phyloP scores from a whole-genome alignment of 2,797 vertebrate genomes.

The Aphelocoma californica region DNA sequence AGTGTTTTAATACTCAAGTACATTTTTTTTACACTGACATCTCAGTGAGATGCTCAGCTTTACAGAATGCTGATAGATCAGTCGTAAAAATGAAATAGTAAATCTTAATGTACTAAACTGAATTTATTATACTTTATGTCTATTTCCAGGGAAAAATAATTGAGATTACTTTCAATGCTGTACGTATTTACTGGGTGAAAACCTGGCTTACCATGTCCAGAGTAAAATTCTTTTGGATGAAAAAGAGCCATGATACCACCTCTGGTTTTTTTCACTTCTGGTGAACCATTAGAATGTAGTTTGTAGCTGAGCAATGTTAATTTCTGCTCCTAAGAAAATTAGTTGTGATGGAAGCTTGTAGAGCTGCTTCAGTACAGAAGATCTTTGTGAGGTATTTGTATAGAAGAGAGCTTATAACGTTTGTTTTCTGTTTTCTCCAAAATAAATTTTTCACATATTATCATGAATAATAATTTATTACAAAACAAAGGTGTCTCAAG shows the following conservation, averaged over 20 bases:
- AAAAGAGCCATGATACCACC: not conserved
- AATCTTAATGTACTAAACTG: slow-evolving; percentile 19
- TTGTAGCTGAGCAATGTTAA: not conserved
- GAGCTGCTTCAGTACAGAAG: not conserved
- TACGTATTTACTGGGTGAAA: not conserved
- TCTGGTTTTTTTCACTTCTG: not conserved
- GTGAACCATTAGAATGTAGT: not conserved
- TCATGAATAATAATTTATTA: not conserved
- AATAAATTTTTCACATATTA: not conserved
- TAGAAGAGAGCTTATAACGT: not conserved
- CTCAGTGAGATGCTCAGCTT: slow-evolving; percentile 1
- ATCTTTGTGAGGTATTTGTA: not conserved
- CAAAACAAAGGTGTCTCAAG: not conserved
- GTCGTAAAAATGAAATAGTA: slow-evolving; percentile 38
- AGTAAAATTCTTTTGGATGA: not conserved
- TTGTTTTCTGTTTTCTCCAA: not conserved
- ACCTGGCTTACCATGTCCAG: not conserved
- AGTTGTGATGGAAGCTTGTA: not conserved
- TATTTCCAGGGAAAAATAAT: not conserved
- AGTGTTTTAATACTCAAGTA: slow-evolving; percentile 42
- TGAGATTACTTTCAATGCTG: not conserved
- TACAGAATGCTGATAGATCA: slow-evolving; percentile 21
- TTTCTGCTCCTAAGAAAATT: not conserved
- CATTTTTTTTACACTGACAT: slow-evolving; percentile 25
- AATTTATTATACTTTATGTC: slow-evolving; percentile 12